Conservation (phyloP, 2,797 vertebrate species). For the Bradypus variegatus region DNA sequence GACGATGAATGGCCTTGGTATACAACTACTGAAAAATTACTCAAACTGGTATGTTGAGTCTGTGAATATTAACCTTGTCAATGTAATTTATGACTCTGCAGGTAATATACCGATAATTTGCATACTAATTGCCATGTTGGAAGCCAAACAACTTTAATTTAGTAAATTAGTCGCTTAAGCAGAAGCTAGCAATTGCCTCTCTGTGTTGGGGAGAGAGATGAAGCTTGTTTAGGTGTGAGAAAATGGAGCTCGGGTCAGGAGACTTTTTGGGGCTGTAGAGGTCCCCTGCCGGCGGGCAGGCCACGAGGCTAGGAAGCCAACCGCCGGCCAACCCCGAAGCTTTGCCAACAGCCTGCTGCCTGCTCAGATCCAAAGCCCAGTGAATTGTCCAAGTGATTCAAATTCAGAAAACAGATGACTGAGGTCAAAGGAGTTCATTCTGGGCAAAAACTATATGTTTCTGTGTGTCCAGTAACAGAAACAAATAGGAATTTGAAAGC, state of each 20-base stretch:
- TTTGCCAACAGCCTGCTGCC: not conserved
- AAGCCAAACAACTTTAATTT: slow-evolving; percentile 54
- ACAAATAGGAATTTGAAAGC: slow-evolving; percentile 21
- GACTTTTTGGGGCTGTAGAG: not conserved
- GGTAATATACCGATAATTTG: slow-evolving; percentile 50
- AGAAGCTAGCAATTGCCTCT: slow-evolving; percentile 39
- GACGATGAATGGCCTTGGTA: not conserved
- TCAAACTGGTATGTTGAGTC: not conserved
- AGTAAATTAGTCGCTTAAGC: slow-evolving; percentile 35
- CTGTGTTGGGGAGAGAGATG: not conserved
- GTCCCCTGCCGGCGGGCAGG: not conserved
- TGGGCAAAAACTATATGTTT: not conserved
- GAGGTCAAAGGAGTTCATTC: not conserved
- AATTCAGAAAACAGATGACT: slow-evolving; percentile 35
- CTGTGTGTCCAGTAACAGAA: not conserved
- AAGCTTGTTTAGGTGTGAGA: not conserved
- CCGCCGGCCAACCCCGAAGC: not conserved
- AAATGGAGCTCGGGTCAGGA: not conserved
- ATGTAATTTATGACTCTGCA: slow-evolving; percentile 56
- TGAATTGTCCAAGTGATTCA: not conserved
- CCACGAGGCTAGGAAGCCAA: rapidly evolving
- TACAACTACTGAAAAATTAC: slow-evolving; percentile 50
- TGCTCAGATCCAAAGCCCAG: not conserved
- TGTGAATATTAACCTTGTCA: slow-evolving; percentile 52
- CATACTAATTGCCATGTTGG: slow-evolving; percentile 45